These are phyloP conservation scores for Pempheris klunzingeri DNA, from an alignment of 2,797 vertebrate species.

Conservation along the genomic window DNA sequence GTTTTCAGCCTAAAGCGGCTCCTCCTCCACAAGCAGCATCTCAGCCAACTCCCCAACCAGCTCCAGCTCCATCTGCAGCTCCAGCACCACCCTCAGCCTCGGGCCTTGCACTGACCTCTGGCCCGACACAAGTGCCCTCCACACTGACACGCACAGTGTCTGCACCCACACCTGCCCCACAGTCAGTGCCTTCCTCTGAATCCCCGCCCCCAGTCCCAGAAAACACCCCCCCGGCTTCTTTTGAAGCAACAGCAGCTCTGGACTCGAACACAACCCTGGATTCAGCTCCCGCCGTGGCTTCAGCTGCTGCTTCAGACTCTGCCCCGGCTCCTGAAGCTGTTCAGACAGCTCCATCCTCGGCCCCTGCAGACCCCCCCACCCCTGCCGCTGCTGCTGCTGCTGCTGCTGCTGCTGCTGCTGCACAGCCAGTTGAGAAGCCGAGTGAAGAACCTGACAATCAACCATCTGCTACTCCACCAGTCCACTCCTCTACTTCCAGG, in stretches of 20 bases:
- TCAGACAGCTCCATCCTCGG: not conserved
- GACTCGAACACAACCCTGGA: conserved; percentile 18
- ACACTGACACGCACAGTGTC: conserved; percentile 42
- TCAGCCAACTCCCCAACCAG: conserved; percentile 54
- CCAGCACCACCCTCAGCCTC: conserved; percentile 31
- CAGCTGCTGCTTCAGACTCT: conserved; percentile 16
- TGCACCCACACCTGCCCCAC: conserved; percentile 45
- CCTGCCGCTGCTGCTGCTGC: no score
- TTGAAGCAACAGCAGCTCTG: conserved; percentile 23
- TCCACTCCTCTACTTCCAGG: conserved; percentile 74
- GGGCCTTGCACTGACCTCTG: conserved; percentile 34
- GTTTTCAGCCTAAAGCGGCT: conserved; percentile 77
- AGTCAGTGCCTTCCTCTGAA: conserved; percentile 45
- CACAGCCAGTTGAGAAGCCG: conserved; percentile 64
- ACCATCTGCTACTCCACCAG: conserved; percentile 44
- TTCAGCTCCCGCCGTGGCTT: conserved; percentile 3
- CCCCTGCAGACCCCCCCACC: conserved; percentile 10
- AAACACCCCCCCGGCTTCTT: conserved; percentile 26
- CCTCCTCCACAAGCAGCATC: conserved; percentile 61
- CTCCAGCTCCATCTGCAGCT: conserved; percentile 20
- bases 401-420: no score
- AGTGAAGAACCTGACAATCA: conserved; percentile 61
- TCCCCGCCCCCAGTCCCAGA: conserved; percentile 31
- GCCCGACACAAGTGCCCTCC: conserved; percentile 34
- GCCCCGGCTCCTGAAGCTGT: conserved; percentile 17